These are phyloP conservation scores for Balaeniceps rex DNA, from an alignment of 2,113 vertebrate species.

Conservation along the genomic window DNA sequence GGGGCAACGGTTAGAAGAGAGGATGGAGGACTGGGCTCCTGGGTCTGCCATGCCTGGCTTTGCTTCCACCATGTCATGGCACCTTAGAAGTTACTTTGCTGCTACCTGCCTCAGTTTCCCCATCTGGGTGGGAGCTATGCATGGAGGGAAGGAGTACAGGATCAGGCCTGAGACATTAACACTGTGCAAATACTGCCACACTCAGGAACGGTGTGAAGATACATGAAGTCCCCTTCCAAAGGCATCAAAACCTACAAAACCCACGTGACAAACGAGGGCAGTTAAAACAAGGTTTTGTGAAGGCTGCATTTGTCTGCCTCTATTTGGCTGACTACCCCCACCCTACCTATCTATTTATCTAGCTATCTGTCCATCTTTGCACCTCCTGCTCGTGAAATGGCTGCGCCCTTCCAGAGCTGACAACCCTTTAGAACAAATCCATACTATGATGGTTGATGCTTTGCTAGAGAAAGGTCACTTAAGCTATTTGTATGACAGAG, in stretches of 20 bases:
- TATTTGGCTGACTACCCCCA: not conserved
- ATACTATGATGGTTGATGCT: not conserved
- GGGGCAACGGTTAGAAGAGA: not conserved
- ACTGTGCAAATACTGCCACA: conserved; percentile 56
- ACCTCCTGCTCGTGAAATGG: not conserved
- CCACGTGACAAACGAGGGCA: rapidly evolving
- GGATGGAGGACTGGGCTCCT: not conserved
- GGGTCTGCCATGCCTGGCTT: not conserved
- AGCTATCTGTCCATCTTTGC: not conserved
- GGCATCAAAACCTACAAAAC: not conserved
- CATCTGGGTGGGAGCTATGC: not conserved
- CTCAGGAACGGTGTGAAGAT: conserved; percentile 50
- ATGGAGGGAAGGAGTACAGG: not conserved
- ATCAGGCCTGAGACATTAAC: not conserved
- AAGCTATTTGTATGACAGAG: conserved; percentile 11
- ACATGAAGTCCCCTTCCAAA: conserved; percentile 17
- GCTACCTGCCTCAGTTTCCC: conserved; percentile 48
- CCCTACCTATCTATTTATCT: not conserved
- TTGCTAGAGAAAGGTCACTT: conserved; percentile 42
- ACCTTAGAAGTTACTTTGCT: not conserved
- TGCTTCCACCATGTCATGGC: not conserved
- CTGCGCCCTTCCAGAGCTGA: not conserved
- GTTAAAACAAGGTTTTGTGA: not conserved
- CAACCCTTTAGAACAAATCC: not conserved
- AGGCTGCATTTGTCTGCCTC: not conserved